Base-by-base conservation (phyloP, 2,888 invertebrate genomes). In the Mythimna ferrago region DNA sequence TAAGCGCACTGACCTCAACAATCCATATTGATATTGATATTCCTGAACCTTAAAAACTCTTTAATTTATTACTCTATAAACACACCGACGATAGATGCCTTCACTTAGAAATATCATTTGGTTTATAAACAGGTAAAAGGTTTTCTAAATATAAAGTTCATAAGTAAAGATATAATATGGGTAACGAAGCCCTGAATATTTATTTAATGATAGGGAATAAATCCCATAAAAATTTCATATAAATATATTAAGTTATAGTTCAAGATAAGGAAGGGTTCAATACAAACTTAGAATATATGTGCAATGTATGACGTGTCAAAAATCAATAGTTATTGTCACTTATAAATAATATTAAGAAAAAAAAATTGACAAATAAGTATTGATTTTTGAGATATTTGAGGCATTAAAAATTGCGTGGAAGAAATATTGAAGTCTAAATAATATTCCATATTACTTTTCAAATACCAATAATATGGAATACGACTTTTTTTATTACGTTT, bases 391-490 rank as follows among this genome's bases (percentile, higher is more conserved):
- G 11, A 9, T 51, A 19, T 26, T 58, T 16, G 2, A 26, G 51
- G 48, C 51, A 58, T 53, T 19, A 16, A 19, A 67, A 76, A 75
- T 66, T 9, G 44, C 65, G 57, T 81, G n/a, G 74, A 81, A 56
- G 74, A 83, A 14, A 85, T 41, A 48, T 44, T n/a, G 6, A 57
- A 35, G 38, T 32, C 6, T 16, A 19, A 21, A 68, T 35, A 19
- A 9, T 65, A 70, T 67, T 63, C n/a, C 72, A 81, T 71, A 69
- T 86, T 76, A 66, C 61, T 32, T 38, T 53, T 21, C 16, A 6
- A 66, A 32, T 53, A 44, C 58, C 57, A 67, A 44, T 48, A 78
- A 78, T 71, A 79, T 84, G 51, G 66, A 83, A 76, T 54, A 63
- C 1, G 63, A 65, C 35, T 21, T 16, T 38, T 7, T 41, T 48